Evolutionary conservation across 2,888 invertebrate genomes (phyloP).

Genomic region (Athripsodes cinereus): DNA sequence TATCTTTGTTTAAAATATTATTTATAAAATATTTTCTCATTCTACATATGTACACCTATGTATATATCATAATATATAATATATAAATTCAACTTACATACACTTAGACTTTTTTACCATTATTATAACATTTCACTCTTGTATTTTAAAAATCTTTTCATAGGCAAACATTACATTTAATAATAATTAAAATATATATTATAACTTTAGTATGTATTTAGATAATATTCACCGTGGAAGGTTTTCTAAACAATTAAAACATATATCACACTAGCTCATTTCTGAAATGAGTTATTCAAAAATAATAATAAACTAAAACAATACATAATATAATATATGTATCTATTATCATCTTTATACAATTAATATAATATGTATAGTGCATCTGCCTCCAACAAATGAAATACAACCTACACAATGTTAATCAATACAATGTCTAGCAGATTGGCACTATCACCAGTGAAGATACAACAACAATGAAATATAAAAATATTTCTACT

Average conservation of each 20-base stretch:
- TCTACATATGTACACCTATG: slow-evolving; percentile 27
- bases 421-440: too few relatives aligned
- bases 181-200: slow-evolving; percentile 25
- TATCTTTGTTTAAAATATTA: slow-evolving; percentile 9
- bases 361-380: too few relatives aligned
- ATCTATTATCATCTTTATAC: too few relatives aligned
- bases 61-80: slow-evolving; percentile 6
- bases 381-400: too few relatives aligned
- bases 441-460: too few relatives aligned
- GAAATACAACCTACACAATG: too few relatives aligned
- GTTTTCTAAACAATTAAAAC: slow-evolving; percentile 24
- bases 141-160: slow-evolving; percentile 24
- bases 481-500: slow-evolving; percentile 1
- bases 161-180: slow-evolving; percentile 27
- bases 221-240: slow-evolving; percentile 18
- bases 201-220: slow-evolving; percentile 21
- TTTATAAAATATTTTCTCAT: slow-evolving; percentile 16
- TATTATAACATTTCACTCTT: slow-evolving; percentile 27
- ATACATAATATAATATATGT: slow-evolving; percentile 7
- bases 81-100: slow-evolving; percentile 27
- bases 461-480: background rate
- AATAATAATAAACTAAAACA: slow-evolving; percentile 12
- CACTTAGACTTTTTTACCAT: slow-evolving; percentile 28
- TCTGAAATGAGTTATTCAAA: slow-evolving; percentile 26
- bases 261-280: slow-evolving; percentile 28